phyloP scores from a whole-genome alignment of 1,140 invertebrate genomes.

The Steinernema feltiae region DNA sequence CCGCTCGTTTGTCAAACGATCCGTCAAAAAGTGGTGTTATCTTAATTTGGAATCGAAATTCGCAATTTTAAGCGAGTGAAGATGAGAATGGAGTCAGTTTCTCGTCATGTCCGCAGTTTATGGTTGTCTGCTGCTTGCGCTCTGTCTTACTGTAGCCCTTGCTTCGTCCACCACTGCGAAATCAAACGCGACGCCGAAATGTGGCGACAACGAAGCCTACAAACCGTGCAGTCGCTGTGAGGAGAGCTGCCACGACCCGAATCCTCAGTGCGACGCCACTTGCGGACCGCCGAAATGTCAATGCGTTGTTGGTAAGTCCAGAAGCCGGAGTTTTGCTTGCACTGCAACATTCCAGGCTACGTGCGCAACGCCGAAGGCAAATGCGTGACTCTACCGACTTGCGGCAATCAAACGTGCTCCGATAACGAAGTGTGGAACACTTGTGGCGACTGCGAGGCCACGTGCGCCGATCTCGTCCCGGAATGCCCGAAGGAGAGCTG shows the following conservation, averaged over 20 bases:
- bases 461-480: not conserved
- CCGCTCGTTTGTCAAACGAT: too few species aligned
- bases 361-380: not conserved
- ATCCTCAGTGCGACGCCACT: not conserved
- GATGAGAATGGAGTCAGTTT: too few species aligned
- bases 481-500: not conserved
- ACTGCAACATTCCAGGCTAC: not conserved
- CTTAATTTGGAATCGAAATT: too few species aligned
- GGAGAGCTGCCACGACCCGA: not conserved
- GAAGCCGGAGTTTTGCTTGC: too few species aligned
- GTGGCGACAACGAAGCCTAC: constrained; percentile 7
- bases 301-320: constrained; percentile 7
- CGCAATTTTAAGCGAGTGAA: too few species aligned
- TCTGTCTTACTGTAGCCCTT: too few species aligned
- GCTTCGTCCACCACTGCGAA: too few species aligned
- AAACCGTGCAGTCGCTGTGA: constrained; percentile 1
- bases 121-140: too few species aligned
- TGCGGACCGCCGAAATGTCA: not conserved
- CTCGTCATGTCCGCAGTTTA: too few species aligned
- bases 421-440: not conserved
- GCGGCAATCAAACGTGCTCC: not conserved
- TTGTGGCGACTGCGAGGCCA: not conserved
- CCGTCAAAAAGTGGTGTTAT: too few species aligned
- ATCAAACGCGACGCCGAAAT: not conserved
- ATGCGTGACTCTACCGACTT: not conserved